Base-by-base conservation (phyloP, 1,140 invertebrate genomes). In the Magallana gigas region DNA sequence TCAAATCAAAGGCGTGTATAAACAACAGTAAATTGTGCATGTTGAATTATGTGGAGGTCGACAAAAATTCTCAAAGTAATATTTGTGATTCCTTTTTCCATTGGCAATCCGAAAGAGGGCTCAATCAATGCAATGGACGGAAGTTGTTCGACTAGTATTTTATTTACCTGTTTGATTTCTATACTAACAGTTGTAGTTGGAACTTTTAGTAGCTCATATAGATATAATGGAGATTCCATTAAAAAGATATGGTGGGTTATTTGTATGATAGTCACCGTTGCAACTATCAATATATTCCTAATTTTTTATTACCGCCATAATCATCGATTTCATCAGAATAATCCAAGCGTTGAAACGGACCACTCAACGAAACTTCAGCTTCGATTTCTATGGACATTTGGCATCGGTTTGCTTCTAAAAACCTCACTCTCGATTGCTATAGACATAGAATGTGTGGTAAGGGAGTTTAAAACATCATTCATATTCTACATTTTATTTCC, bases 201-300 rank as follows among this genome's bases (percentile, higher is more conserved):
- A 29, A 76, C 36, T 29, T 76, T 76, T 29, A 76, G 68, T 23
- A 11, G 23, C 8, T 11, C 23, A 76, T 29, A 76, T 6, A 48
- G 36, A 48, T 48, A 48, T 48, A 29, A 76, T 76, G 23, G 36
- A 3, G 68, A 12, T 76, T 76, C 68, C 8, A 11, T 29, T 0
- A 36, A 29, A 29, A 12, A 36, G 68, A 23, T 76, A 12, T 76
- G 68, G 68, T 12, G 11, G 2, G 8, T 76, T 29, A 76, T 76
- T 4, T 8, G 9, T 29, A 3, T 36, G 6, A 29, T 76, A 36
- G 23, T 76, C 23, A 29, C 18, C 18, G 29, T 36, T 29, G 68
- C 68, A 76, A 76, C 68, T 29, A 36, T 76, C 8, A 76, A 76
- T 8, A 76, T 76, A 12, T 76, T 76, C 14, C 23, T 76, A 29